Evolutionary conservation across 2,113 vertebrate species (phyloP), one percentile per base, ranked within the genome.

Genomic region (Tinamus guttatus): DNA sequence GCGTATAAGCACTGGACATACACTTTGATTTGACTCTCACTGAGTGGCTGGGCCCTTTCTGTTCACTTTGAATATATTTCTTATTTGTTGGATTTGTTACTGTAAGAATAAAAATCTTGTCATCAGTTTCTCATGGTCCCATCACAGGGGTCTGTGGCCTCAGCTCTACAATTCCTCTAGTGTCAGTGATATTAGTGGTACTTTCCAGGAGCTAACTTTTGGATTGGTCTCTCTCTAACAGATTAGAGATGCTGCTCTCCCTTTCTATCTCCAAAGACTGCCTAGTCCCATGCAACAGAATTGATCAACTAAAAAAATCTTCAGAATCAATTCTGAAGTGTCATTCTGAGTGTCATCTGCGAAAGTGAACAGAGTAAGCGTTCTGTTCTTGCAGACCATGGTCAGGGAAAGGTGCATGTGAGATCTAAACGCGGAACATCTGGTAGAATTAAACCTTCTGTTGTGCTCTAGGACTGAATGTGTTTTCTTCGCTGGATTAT

Each of bases 251-350:
- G 56, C 62, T 79, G 0, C 43, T 87, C n/a, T 90, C 63, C 25
- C 22, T 91, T 93, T 93, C 56, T 87, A 68, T 20, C 49, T 82
- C 59, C 67, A 87, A 71, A 78, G 56, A 38, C 67, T 85, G 43
- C n/a, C 32, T 82, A 56, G 87, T 81, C 22, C 40, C 43, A 21
- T 47, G 38, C 58, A 87, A 54, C 58, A 73, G 65, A 87, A 85
- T 21, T 5, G 38, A 68, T 91, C 73, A 34, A 51, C 14, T 69
- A 36, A 85, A 52, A 56, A 56, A 36, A 45, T 76, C 47, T 90
- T 38, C 59, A 95, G 77, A 78, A 43, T 94, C 81, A 75, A 19
- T 77, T 91, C 62, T 82, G 79, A n/a, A 87, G 40, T 90, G 43
- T 43, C 36, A 59, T 77, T 91, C 62, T 82, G 79, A 87, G 40